A percentile compares a stretch with the other conserved stretches of the same genome.
Evolutionary conservation across 1,140 invertebrate species (phyloP).

Genomic region (Zaprionus gabonicus): DNA sequence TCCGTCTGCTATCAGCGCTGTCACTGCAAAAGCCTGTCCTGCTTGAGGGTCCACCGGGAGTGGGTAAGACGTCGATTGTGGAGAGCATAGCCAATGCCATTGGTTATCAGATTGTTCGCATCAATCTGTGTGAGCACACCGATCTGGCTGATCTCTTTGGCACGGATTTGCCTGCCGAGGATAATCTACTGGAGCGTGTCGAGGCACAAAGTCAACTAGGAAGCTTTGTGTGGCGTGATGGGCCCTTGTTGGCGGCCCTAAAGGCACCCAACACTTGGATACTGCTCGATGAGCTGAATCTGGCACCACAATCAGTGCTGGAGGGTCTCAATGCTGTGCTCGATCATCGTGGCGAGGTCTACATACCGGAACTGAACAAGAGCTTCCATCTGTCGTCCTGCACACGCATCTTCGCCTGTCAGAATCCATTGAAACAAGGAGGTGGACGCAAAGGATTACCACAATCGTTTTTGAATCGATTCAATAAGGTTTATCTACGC

Average conservation of each 20-base stretch:
- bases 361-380: conserved; percentile 96
- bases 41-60: conserved; percentile 97
- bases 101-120: conserved; percentile 93
- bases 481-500: conserved; percentile 97
- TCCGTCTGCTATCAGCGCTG: conserved; percentile 93
- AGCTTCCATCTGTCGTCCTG: conserved; percentile 91
- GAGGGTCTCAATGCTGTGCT: conserved; percentile 99
- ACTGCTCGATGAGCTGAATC: conserved; percentile 98
- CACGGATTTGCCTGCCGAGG: conserved; percentile 97
- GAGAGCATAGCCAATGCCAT: conserved; percentile 94
- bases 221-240: conserved; percentile 97
- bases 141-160: conserved; percentile 99
- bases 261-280: conserved; percentile 96
- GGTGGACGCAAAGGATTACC: conserved; percentile 97
- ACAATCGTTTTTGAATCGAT: conserved; percentile 98
- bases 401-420: conserved; percentile 98
- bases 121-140: conserved; percentile 99
- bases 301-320: conserved; percentile 98
- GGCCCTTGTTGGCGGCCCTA: conserved; percentile 96
- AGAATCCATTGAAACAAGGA: conserved; percentile 98
- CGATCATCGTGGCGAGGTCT: conserved; percentile 98
- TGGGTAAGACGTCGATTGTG: conserved; percentile 98
- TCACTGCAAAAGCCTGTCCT: conserved; percentile 96
- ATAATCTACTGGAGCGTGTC: conserved; percentile 82
- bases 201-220: conserved; percentile 86